These are phyloP conservation scores for Chlorodrepanis virens DNA, from an alignment of 2,113 vertebrate genomes.

Conservation along the genomic window DNA sequence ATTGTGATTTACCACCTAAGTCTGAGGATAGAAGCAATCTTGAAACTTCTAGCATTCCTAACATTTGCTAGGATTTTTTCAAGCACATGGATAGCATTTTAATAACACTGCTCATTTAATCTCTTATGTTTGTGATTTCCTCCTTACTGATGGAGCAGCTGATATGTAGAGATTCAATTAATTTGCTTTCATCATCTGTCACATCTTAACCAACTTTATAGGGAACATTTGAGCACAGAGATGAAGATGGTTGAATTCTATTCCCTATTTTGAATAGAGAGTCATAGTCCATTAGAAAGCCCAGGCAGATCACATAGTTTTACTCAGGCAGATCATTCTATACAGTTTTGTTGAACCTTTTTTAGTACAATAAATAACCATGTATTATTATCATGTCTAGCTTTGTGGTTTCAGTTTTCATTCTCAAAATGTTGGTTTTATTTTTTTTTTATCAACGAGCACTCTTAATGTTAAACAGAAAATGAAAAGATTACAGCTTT, in stretches of 20 bases:
- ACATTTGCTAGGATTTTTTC: not conserved
- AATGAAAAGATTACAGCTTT: not conserved
- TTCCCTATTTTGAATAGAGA: not conserved
- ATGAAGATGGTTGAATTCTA: not conserved
- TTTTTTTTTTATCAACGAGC: not conserved
- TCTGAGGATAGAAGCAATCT: not conserved
- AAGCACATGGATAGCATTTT: not conserved
- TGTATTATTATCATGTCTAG: not conserved
- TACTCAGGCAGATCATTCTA: not conserved
- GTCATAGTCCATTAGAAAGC: not conserved
- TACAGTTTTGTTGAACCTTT: not conserved
- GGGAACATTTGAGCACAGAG: not conserved
- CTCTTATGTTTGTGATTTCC: not conserved
- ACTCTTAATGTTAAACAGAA: not conserved
- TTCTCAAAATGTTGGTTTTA: not conserved
- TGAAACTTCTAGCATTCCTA: not conserved
- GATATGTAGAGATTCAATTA: not conserved
- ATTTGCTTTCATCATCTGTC: not conserved
- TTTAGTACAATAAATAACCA: not conserved
- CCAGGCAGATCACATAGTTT: not conserved
- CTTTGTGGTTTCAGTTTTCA: not conserved
- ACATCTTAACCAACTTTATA: not conserved
- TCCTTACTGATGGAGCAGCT: not conserved
- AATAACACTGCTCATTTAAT: not conserved
- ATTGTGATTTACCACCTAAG: not conserved